Percentiles rank a stretch among this genome's conserved stretches.
These are phyloP conservation scores for Pheosia tremula DNA, from an alignment of 2,888 invertebrate species.

Conservation along the genomic window DNA sequence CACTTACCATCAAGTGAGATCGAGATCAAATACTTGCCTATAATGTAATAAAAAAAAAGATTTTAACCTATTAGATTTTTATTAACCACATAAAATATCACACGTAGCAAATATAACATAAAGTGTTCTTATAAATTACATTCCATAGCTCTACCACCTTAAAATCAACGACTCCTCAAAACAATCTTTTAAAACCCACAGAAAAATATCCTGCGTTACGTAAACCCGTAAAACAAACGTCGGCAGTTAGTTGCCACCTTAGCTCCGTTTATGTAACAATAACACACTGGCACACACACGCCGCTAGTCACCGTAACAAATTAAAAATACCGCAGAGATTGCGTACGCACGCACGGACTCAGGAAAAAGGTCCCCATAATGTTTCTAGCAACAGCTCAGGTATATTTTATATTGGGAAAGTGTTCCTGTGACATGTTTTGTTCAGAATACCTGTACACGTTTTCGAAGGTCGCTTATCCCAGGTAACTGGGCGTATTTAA, in stretches of 20 bases:
- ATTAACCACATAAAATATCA: too few relatives aligned
- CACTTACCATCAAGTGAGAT: too few relatives aligned
- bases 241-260: conserved; percentile 6
- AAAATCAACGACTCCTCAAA: neutral
- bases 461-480: neutral
- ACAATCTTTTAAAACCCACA: neutral
- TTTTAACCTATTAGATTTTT: too few relatives aligned
- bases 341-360: conserved; percentile 5
- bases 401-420: conserved; percentile 3
- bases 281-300: conserved; percentile 2
- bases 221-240: conserved; percentile 1
- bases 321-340: conserved; percentile 9
- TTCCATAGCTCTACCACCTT: neutral
- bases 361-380: neutral
- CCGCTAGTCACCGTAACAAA: neutral
- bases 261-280: conserved; percentile 4
- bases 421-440: conserved; percentile 7
- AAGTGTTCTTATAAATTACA: neutral
- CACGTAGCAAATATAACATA: too few relatives aligned
- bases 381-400: conserved; percentile 2
- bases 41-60: too few relatives aligned
- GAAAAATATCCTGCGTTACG: neutral
- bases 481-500: too few relatives aligned
- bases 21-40: too few relatives aligned
- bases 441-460: neutral